Conservation (phyloP, 2,888 invertebrate genomes). For the Drosophila paucipuncta region DNA sequence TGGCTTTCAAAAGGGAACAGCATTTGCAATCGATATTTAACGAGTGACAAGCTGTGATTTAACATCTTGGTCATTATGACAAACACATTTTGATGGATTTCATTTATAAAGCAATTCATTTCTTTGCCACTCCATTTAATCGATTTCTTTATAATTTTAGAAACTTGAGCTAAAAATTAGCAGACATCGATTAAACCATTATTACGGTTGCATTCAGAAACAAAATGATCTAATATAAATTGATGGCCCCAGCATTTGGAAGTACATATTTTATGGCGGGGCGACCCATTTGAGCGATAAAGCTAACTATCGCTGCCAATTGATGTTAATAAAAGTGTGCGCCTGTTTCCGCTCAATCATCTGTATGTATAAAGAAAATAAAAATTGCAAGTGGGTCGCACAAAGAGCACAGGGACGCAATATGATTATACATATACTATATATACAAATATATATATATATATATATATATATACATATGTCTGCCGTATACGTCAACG, state of each 20-base stretch:
- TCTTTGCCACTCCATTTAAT: conserved; percentile 5
- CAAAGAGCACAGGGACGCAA: conserved; percentile 52
- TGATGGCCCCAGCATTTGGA: conserved; percentile 49
- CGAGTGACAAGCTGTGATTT: neutral
- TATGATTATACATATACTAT: conserved; percentile 19
- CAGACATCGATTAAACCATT: conserved; percentile 20
- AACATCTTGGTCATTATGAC: neutral
- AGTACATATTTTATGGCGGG: conserved; percentile 32
- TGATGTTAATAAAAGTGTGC: conserved; percentile 69
- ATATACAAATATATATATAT: neutral
- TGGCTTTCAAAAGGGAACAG: neutral
- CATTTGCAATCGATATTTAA: neutral
- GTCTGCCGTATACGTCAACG: neutral
- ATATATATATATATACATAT: conserved; percentile 1
- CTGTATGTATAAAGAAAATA: conserved; percentile 30
- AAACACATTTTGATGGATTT: conserved; percentile 4
- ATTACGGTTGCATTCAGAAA: conserved; percentile 2
- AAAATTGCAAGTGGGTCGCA: conserved; percentile 46
- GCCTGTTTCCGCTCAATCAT: conserved; percentile 65
- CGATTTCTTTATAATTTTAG: conserved; percentile 29
- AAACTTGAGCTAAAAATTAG: conserved; percentile 26
- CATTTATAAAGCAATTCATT: conserved; percentile 1
- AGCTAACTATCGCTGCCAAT: conserved; percentile 60
- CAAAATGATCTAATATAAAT: conserved; percentile 38
- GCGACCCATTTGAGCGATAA: conserved; percentile 62